Evolutionary conservation across 2,113 vertebrate genomes (phyloP).

Genomic region (Neotoma lepida): DNA sequence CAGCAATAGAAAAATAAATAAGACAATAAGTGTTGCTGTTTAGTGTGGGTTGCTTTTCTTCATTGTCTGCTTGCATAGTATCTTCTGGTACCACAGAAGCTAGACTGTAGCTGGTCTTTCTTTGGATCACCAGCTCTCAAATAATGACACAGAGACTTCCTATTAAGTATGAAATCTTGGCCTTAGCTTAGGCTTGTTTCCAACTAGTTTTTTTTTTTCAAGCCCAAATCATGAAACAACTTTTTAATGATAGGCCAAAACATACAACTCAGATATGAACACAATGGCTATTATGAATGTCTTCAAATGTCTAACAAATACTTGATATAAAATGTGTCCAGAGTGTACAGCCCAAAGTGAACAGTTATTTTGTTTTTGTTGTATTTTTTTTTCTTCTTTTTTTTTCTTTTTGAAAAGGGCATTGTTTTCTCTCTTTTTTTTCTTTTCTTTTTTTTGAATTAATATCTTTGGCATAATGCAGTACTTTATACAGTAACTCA

Average conservation of each 20-base stretch:
- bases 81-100: background rate
- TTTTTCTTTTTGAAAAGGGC: too few relatives aligned
- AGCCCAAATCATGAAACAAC: conserved; percentile 9
- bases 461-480: too few relatives aligned
- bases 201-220: background rate
- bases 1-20: background rate
- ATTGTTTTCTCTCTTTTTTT: too few relatives aligned
- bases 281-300: conserved; percentile 70
- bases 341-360: conserved; percentile 55
- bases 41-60: background rate
- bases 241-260: conserved; percentile 26
- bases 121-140: too few relatives aligned
- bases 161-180: too few relatives aligned
- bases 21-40: background rate
- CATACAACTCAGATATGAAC: conserved; percentile 62
- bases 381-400: background rate
- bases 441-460: too few relatives aligned
- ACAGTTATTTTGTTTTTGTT: background rate
- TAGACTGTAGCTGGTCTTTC: too few relatives aligned
- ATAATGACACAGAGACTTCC: too few relatives aligned
- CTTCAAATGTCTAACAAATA: conserved; percentile 57
- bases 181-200: too few relatives aligned
- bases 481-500: too few relatives aligned
- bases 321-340: conserved; percentile 52
- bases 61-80: background rate